Base-by-base conservation (phyloP, 2,797 vertebrate species). In the Okamejei kenojei region DNA sequence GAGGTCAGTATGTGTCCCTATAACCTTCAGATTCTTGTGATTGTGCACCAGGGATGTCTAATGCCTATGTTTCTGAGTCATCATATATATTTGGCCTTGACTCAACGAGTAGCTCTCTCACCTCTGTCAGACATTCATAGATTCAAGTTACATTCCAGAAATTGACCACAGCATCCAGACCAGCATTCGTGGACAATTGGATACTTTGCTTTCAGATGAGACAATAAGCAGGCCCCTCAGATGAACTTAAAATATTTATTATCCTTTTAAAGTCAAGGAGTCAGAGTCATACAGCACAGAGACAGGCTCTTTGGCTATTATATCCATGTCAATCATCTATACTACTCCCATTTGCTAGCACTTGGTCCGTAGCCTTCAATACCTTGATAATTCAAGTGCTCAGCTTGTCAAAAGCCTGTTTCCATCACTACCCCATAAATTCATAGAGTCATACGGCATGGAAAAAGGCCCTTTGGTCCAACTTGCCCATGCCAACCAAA, bases 11-110 rank as follows among this genome's bases (percentile, higher is more conserved):
- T 13, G 11, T 84, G 81, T 61, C 81, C 54, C 54, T 84, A 15
- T 84, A 84, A 84, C 81, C 81, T 84, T 84, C 81, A 84, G 29
- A 84, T 84, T 61, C 45, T 61, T 84, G 80, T 23, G 9, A 10
- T 80, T 23, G 80, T 82, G 80, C 80, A 82, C 45, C 80, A 82
- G 19, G 45, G 54, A 54, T 82, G 3, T 61, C 81, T 6, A 0
- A 13, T 11, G 54, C 58, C 26, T 61, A 23, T 58, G 80, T 54
- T 2, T 82, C 38, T 58, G 81, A 61, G 81, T 84, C 54, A 84
- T 84, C 81, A 84, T 6, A 84, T 61, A 26, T 4, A 61, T 84
- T 82, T 26, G 17, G 45, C 80, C 21, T 23, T 54, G 45, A 23
- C 80, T 82, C 45, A 54, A 7, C 35, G 7, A 26, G 9, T 82